Conservation (phyloP, 1,140 invertebrate genomes). For the Lepidurus couesii region DNA sequence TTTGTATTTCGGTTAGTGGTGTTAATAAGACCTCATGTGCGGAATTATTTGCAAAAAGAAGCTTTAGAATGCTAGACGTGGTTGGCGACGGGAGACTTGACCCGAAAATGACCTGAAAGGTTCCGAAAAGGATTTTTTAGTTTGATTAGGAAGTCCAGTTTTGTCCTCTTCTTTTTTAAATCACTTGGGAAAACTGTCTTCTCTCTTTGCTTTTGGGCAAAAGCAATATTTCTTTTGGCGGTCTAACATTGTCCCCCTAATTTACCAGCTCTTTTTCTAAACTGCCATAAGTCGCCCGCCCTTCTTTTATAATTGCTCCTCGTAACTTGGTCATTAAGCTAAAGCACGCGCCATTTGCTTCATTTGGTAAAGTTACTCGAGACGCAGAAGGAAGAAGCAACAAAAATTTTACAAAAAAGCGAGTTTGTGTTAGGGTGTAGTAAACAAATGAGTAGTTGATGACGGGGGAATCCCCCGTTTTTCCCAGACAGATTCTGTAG, state of each 20-base stretch:
- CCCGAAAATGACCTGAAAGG: too few relatives aligned
- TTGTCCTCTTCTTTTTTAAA: too few relatives aligned
- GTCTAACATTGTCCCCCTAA: not conserved
- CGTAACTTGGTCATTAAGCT: not conserved
- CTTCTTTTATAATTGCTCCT: not conserved
- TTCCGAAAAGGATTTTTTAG: too few relatives aligned
- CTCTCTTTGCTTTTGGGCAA: too few relatives aligned
- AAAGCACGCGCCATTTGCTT: constrained; percentile 3
- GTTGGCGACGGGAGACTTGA: too few relatives aligned
- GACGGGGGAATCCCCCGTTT: not conserved
- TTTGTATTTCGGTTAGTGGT: too few relatives aligned
- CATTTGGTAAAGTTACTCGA: not conserved
- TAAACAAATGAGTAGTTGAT: not conserved
- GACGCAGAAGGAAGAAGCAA: not conserved
- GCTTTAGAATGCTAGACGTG: too few relatives aligned
- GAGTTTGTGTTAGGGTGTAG: not conserved
- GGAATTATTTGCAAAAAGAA: too few relatives aligned
- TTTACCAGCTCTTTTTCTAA: not conserved
- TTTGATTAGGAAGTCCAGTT: too few relatives aligned
- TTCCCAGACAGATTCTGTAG: not conserved
- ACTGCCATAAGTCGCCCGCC: constrained; percentile 7
- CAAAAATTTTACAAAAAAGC: not conserved
- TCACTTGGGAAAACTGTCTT: too few relatives aligned
- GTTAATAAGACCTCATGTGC: too few relatives aligned
- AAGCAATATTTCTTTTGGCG: too few relatives aligned